A percentile compares a stretch with the other conserved stretches of the same genome.
These are phyloP conservation scores for Otocyon megalotis DNA, from an alignment of 2,113 vertebrate species.

Conservation along the genomic window DNA sequence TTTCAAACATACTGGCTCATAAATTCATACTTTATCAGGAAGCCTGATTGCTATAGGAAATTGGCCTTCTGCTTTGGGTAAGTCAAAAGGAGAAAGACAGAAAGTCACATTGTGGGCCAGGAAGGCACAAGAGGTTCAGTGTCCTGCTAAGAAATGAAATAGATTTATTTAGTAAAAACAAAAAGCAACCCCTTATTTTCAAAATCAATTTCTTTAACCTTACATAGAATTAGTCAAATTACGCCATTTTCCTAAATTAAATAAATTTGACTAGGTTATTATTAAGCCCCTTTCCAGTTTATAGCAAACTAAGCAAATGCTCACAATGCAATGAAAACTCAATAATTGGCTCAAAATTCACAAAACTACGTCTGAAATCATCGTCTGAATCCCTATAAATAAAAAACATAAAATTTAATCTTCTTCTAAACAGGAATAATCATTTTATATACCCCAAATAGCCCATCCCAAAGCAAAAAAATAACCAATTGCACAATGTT, in stretches of 20 bases:
- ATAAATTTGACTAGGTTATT: not conserved
- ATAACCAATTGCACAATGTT: not conserved
- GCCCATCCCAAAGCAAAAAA: not conserved
- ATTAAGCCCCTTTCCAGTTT: not conserved
- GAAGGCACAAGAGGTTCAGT: not conserved
- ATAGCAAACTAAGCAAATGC: not conserved
- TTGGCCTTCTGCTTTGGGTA: not conserved
- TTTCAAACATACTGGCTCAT: not conserved
- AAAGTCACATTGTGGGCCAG: not conserved
- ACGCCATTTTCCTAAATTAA: not conserved
- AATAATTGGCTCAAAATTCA: not conserved
- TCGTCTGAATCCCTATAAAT: not conserved
- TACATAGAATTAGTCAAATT: not conserved
- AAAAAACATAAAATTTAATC: not conserved
- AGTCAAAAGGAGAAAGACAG: not conserved
- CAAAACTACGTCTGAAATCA: not conserved
- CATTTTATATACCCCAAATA: not conserved
- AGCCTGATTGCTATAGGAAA: not conserved
- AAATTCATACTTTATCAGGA: not conserved
- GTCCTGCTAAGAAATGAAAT: not conserved
- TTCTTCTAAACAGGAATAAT: not conserved
- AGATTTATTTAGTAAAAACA: not conserved
- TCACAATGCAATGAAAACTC: not conserved
- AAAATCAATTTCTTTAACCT: not conserved
- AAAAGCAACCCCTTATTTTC: not conserved